Base-by-base conservation (phyloP, 2,113 vertebrate genomes). In the Chlorodrepanis virens region DNA sequence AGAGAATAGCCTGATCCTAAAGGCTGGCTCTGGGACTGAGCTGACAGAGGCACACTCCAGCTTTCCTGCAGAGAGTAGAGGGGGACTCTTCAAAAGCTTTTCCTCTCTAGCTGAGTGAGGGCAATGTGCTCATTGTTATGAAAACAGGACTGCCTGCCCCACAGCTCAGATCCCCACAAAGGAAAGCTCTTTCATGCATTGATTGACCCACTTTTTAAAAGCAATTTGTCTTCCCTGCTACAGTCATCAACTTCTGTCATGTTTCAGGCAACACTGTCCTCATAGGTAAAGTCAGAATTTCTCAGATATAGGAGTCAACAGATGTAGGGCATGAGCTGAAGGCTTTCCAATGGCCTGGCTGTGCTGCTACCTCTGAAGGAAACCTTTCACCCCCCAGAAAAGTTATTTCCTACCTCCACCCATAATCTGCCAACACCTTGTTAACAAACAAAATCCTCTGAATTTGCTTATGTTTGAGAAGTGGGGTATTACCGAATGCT, bases 241-340 rank as follows among this genome's bases (percentile, higher is more conserved):
- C 7, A 65, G n/a, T 11, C 27, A 39, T 5, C 29, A 39, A 39
- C 14, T 74, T 77, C 56, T 42, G 19, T 13, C 25, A 5, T 20
- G 25, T 53, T 69, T 77, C 60, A 76, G 31, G 25, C 28, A 86
- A 69, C n/a, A 16, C 3, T n/a, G 18, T 29, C 12, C 49, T 22
- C 22, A 63, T 8, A 70, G 29, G 39, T 71, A 28, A 67, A 65
- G 70, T 8, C 23, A 60, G 31, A 31, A 25, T 65, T 80, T 89
- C 75, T 33, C 50, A 53, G 14, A 12, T 24, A 47, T 4, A 44
- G 27, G 7, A 72, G 15, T 49, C 45, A 89, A 42, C 6, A 64
- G 37, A 87, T 37, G 4, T 6, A 44, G 6, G 18, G 12, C 11
- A 49, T 0, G 0, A 86, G 42, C 7, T 3, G 4, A 68, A 57